Evolutionary conservation across 1,140 invertebrate species (phyloP), one percentile per base, ranked within the genome.

Genomic region (Papilio polytes): DNA sequence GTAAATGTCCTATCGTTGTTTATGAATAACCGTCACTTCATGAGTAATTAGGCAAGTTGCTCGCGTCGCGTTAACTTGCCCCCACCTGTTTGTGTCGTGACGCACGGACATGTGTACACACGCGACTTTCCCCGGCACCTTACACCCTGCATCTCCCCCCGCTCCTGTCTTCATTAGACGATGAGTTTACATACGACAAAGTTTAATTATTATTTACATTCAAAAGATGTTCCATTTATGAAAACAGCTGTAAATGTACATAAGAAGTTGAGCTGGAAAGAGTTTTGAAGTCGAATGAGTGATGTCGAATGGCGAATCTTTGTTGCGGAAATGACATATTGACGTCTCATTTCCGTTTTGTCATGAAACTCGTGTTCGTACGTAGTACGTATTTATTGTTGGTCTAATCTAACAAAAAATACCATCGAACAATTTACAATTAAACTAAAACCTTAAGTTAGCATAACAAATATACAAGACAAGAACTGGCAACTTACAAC

Each of bases 21-120:
- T 76, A 82, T 80, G 76, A 81, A 80, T 72, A 70, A 81, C 82
- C 83, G 79, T 86, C 81, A 84, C 80, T 85, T 88, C 84, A 86
- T 83, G 84, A 87, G 85, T 90, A 90, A 91, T 91, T 91, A 90
- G 85, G 86, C 80, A 88, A 90, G 89, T 90, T 89, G 76, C 80
- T 81, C 79, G 85, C 79, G 85, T 78, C 78, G 82, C 86, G 88
- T 89, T 91, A 90, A 88, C 87, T 86, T 85, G 81, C 81, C 79
- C 78, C 80, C 76, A 78, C 80, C 82, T 85, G 84, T 59, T 83
- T 85, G 81, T 84, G 84, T 83, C 82, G 81, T 84, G 80, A 53
- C 74, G 74, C 46, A 51, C 74, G 74, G 74, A 26, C 41, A 76
- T 20, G 22, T 70, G 63, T 70, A 70, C 26, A 70, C 63, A 70